Conservation (phyloP, 2,797 vertebrate genomes). For the Eutrigla gurnardus region DNA sequence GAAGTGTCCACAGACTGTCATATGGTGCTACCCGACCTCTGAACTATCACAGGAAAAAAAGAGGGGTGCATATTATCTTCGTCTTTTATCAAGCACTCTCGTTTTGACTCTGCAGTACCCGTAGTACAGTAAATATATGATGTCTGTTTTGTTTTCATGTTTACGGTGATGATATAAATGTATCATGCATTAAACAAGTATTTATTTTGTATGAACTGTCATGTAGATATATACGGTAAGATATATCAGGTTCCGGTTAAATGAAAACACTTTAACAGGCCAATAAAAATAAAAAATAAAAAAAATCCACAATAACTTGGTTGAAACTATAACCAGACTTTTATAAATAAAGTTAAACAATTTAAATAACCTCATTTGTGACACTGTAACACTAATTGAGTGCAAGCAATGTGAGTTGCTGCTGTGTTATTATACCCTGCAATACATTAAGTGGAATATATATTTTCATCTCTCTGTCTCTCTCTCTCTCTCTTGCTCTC, state of each 20-base stretch:
- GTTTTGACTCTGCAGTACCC: constrained; percentile 70
- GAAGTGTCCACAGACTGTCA: too few relatives aligned
- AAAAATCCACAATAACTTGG: constrained; percentile 49
- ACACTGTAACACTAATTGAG: constrained; percentile 72
- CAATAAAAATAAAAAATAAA: constrained; percentile 21
- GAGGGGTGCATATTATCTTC: constrained; percentile 65
- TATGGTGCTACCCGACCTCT: constrained; percentile 78
- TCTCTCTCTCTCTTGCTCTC: constrained; percentile 29
- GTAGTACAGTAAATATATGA: constrained; percentile 75
- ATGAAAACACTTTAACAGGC: constrained; percentile 53
- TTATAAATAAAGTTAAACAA: constrained; percentile 55
- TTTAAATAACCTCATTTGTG: constrained; percentile 73
- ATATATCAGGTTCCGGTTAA: constrained; percentile 70
- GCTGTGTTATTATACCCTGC: constrained; percentile 73
- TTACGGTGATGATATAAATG: constrained; percentile 82
- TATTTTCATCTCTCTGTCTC: constrained; percentile 62
- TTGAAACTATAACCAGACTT: constrained; percentile 58
- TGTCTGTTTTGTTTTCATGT: constrained; percentile 78
- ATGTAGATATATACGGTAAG: constrained; percentile 66
- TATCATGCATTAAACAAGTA: constrained; percentile 77
- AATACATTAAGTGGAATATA: constrained; percentile 74
- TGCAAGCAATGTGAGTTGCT: constrained; percentile 74
- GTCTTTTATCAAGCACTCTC: constrained; percentile 76
- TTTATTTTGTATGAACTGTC: constrained; percentile 80
- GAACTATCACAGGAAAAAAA: constrained; percentile 73